Conservation (phyloP, 1,140 invertebrate species). For the Eciton burchellii region DNA sequence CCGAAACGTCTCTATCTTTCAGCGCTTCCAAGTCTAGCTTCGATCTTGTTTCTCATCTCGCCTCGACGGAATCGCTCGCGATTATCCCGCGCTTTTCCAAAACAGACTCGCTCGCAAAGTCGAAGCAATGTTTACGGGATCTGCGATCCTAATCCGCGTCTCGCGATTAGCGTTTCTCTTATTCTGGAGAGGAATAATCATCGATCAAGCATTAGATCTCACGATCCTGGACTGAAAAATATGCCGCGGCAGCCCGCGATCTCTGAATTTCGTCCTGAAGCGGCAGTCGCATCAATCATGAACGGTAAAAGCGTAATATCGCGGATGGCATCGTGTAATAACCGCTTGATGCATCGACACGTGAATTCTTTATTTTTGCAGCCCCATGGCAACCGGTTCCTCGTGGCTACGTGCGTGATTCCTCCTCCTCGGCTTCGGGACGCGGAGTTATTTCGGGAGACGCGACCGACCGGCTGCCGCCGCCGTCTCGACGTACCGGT, state of each 20-base stretch:
- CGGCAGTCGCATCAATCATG: neutral
- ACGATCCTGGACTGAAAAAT: no score
- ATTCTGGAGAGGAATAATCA: no score
- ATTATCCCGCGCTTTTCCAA: neutral
- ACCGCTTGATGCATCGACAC: conserved; percentile 19
- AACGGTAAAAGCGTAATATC: neutral
- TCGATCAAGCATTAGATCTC: no score
- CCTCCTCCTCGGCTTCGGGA: conserved; percentile 52
- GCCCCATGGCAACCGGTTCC: conserved; percentile 56
- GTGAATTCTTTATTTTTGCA: conserved; percentile 44
- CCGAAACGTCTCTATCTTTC: conserved; percentile 49
- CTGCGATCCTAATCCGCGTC: no score
- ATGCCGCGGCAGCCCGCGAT: no score
- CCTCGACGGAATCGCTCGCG: neutral
- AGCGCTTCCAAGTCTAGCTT: conserved; percentile 10
- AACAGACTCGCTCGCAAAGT: neutral
- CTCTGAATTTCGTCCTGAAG: neutral
- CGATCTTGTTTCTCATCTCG: neutral
- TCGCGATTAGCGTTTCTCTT: no score
- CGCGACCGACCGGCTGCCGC: conserved; percentile 61
- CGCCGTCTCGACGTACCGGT: conserved; percentile 81
- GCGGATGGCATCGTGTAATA: neutral
- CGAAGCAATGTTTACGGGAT: no score
- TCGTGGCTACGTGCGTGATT: conserved; percentile 24
- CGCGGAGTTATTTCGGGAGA: conserved; percentile 77